Evolutionary conservation across 2,797 vertebrate genomes (phyloP).

Genomic region (Xiphorhynchus erythropygius): DNA sequence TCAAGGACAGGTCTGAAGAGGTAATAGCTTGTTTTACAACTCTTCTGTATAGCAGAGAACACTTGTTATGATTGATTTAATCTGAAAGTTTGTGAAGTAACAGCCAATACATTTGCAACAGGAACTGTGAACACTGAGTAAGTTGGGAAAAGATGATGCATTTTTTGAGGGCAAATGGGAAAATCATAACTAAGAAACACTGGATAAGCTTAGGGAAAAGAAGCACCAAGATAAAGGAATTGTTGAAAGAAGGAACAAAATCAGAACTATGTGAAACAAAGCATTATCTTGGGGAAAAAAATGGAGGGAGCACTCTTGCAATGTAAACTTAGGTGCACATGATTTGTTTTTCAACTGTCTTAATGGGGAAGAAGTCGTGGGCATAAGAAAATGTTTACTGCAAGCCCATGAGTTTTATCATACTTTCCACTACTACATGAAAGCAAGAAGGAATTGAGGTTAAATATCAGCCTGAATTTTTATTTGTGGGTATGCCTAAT

Average conservation of each 20-base stretch:
- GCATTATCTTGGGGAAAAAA: background rate
- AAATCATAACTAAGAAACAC: background rate
- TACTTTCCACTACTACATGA: background rate
- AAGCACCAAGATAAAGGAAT: background rate
- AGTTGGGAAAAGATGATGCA: background rate
- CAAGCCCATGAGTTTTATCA: background rate
- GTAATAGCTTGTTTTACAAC: conserved; percentile 69
- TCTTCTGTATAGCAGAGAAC: background rate
- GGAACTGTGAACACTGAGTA: background rate
- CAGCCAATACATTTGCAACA: background rate
- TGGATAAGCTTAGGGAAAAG: background rate
- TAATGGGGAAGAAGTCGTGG: background rate
- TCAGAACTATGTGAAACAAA: background rate
- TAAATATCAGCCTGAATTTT: background rate
- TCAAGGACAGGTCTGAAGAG: conserved; percentile 83
- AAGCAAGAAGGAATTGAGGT: background rate
- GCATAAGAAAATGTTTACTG: background rate
- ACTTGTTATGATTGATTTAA: background rate
- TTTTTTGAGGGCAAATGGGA: background rate
- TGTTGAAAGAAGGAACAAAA: background rate
- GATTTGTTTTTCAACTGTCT: background rate
- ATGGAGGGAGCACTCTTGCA: background rate
- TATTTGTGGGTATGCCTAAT: background rate
- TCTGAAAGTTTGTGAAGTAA: background rate
- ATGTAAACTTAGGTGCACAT: background rate